Evolutionary conservation across 2,888 invertebrate species (phyloP), one percentile per base, ranked within the genome.

Genomic region (Caenorhabditis angaria): DNA sequence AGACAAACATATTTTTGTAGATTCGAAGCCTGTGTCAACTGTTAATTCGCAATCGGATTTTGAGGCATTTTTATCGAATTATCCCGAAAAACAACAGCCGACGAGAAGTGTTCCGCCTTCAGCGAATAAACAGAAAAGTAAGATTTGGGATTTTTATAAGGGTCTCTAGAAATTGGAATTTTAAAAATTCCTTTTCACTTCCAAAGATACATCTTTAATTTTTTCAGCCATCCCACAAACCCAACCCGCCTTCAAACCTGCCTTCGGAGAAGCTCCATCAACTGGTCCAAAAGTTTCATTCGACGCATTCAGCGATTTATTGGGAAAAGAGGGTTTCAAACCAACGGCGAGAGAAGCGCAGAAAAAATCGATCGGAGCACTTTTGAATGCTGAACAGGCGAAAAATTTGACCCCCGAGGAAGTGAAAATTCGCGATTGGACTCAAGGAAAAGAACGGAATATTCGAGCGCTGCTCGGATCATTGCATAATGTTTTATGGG

Each of bases 381-480:
- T 74, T 59, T 53, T 74, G 20, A 74, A 70, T 6, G 54, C 59
- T n/a, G 61, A 74, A 27, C 69, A 74, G 48, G 61, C 74, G 54
- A 69, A 74, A 22, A 66, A 74, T 70, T 61, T 74, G 69, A 74
- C 69, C 18, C 74, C 74, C 18, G 74, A 74, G n/a, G 74, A 65
- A 51, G 63, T 74, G 27, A 63, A 66, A 94, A 89, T 91, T 59
- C 87, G 90, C 79, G 91, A 91, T 73, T 92, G 92, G 92, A 93
- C 92, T 67, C 94, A 95, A 87, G 97, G 97, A 10, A 99, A 97
- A 89, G 95, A 95, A 87, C 92, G 93, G 65, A 99, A 99, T 88
- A 94, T 99, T 80, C 91, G 99, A 66, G 97, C 97, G 0, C 89
- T 99, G 27, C 89, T 99, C 28, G 95, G 97, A 87, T 94, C 97